These are phyloP conservation scores for Choristoneura rosaceana DNA, from an alignment of 2,888 invertebrate genomes.

Conservation along the genomic window DNA sequence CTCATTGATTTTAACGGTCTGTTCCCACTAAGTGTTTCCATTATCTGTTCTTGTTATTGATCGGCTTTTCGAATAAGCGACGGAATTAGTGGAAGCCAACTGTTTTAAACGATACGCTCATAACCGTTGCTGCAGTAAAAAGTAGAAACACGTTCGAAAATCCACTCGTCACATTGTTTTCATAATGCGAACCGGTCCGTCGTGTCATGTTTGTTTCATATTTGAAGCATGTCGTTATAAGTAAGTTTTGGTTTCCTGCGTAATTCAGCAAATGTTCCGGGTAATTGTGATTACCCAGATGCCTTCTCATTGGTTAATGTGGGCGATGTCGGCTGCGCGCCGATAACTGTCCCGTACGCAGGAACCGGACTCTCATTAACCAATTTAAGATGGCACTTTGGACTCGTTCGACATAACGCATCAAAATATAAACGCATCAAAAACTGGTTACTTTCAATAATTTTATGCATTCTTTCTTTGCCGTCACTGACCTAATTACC, in stretches of 20 bases:
- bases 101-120: neutral
- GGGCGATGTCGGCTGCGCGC: slow-evolving; percentile 64
- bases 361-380: slow-evolving; percentile 76
- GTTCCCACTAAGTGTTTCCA: neutral
- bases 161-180: slow-evolving; percentile 5
- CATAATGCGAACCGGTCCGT: slow-evolving; percentile 7
- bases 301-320: slow-evolving; percentile 72
- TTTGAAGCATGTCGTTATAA: neutral
- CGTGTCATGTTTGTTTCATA: neutral
- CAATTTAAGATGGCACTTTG: slow-evolving; percentile 76
- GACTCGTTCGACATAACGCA: slow-evolving; percentile 53
- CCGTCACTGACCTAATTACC: neutral
- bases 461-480: slow-evolving; percentile 9
- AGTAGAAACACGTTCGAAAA: neutral
- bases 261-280: slow-evolving; percentile 64
- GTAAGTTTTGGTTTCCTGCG: slow-evolving; percentile 59
- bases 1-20: no score
- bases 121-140: neutral
- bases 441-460: slow-evolving; percentile 6
- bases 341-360: slow-evolving; percentile 69
- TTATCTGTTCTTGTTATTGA: neutral
- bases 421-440: slow-evolving; percentile 43
- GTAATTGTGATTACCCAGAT: slow-evolving; percentile 69
- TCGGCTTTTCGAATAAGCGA: neutral
- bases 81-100: neutral